Evolutionary conservation across 2,113 vertebrate genomes (phyloP), one percentile per base, ranked within the genome.

Genomic region (Oreochromis aureus): DNA sequence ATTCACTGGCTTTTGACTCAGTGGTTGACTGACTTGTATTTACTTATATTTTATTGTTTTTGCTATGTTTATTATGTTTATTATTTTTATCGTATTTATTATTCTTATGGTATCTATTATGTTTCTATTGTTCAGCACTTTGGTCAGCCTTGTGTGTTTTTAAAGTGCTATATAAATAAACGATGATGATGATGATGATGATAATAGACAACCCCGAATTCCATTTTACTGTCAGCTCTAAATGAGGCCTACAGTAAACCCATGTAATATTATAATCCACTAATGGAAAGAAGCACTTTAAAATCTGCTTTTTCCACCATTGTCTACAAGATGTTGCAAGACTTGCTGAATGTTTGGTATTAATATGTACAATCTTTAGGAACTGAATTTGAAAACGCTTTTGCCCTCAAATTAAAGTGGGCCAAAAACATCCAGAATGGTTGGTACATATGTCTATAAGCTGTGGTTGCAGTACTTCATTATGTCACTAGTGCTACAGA

Each of bases 181-280:
- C n/a, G n/a, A n/a, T n/a, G n/a, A n/a, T n/a, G n/a, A n/a, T n/a
- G n/a, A n/a, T n/a, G n/a, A n/a, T n/a, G n/a, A n/a, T n/a, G n/a
- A n/a, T n/a, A 48, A 48, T 55, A 85, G 82, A 83, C 87, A 66
- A 56, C 6, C 6, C 12, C 51, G 51, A 39, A 76, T 27, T 83
- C 16, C 73, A 69, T 15, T 61, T 39, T 48, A 55, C 59, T 87
- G 59, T 86, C 54, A 86, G 54, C 15, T 32, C 30, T 51, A 39
- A 63, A 66, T 30, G n/a, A 84, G 18, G 6, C 15, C 2, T 44
- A 58, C 34, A 46, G 27, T 34, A 46, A 19, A 34, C 11, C 32
- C 24, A 71, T 90, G 86, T 86, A 59, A 86, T 86, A 36, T 56
- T 24, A 79, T 80, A 76, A 85, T 90, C 82, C 56, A 63, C 55